These are phyloP conservation scores for Buceros bicornis DNA, from an alignment of 2,797 vertebrate species.

Conservation along the genomic window DNA sequence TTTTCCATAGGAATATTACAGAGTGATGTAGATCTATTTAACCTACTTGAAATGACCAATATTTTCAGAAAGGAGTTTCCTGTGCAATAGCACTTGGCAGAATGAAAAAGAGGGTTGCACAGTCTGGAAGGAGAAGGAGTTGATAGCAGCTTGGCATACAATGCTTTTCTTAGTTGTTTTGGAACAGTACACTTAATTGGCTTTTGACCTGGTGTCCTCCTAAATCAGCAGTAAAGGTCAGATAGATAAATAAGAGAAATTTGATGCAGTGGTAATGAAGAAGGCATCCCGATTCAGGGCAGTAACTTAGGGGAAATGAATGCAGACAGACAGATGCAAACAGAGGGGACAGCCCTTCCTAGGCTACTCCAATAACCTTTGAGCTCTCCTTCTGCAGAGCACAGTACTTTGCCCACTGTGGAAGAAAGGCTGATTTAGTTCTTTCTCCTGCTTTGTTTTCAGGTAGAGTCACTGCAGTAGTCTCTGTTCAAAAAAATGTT, in stretches of 20 bases:
- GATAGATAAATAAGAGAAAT: slow-evolving; percentile 20
- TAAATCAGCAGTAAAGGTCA: slow-evolving; percentile 3
- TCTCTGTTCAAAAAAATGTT: neutral
- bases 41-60: neutral
- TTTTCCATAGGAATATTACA: neutral
- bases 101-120: neutral
- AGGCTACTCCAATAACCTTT: neutral
- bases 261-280: slow-evolving; percentile 23
- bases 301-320: slow-evolving; percentile 19
- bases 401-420: neutral
- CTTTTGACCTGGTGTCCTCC: slow-evolving; percentile 31
- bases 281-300: neutral
- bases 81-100: slow-evolving; percentile 31
- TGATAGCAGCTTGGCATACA: neutral
- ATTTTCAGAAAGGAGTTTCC: slow-evolving; percentile 6
- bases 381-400: neutral
- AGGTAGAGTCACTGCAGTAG: neutral
- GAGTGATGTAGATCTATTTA: neutral
- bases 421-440: neutral
- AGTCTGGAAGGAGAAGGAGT: neutral
- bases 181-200: neutral
- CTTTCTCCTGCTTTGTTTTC: neutral
- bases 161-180: slow-evolving; percentile 1
- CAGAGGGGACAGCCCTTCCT: neutral
- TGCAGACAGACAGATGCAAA: neutral